Base-by-base conservation (phyloP, 2,888 invertebrate species). In the Drosophila meridionalis region DNA sequence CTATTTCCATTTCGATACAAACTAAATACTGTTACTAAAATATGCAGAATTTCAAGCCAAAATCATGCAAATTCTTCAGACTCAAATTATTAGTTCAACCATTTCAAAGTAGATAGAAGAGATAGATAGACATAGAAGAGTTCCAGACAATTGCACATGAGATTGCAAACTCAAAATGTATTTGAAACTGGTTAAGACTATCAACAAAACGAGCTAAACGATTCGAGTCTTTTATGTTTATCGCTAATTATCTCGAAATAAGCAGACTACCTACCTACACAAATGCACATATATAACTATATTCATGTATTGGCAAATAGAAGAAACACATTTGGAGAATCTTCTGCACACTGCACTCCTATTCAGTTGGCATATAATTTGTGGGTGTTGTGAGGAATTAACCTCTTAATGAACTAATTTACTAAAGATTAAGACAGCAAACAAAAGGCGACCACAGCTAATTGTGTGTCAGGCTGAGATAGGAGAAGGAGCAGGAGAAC, bases 331-430 rank as follows among this genome's bases (percentile, higher is more conserved):
- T n/a, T n/a, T 32, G 7, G 26, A 34, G 28, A 14, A n/a, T 55
- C 7, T 45, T 9, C 53, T 30, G 30, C 53, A 59, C 68, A 67
- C 58, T 53, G 43, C 20, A 34, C 12, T 12, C 2, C 36, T 43
- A 64, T 57, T 58, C 50, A 59, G 8, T 34, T 43, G 38, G 66
- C 28, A 59, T 62, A 75, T 79, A 89, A 88, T 92, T 91, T 91
- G 92, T 89, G 92, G 92, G 93, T 93, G 93, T 93, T 91, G 90
- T 82, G 88, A 84, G 84, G 90, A 92, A 91, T 92, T 93, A 93
- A 93, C 93, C 92, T 93, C 91, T 92, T 93, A 93, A 93, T 92
- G 93, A 92, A 93, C 92, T 93, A 93, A 93, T 93, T 93, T 92
- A 91, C 92, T 87, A 83, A 88, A 87, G 92, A 93, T 93, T 93